These are phyloP conservation scores for Ictidomys tridecemlineatus DNA, from an alignment of 2,113 vertebrate species.

Conservation along the genomic window DNA sequence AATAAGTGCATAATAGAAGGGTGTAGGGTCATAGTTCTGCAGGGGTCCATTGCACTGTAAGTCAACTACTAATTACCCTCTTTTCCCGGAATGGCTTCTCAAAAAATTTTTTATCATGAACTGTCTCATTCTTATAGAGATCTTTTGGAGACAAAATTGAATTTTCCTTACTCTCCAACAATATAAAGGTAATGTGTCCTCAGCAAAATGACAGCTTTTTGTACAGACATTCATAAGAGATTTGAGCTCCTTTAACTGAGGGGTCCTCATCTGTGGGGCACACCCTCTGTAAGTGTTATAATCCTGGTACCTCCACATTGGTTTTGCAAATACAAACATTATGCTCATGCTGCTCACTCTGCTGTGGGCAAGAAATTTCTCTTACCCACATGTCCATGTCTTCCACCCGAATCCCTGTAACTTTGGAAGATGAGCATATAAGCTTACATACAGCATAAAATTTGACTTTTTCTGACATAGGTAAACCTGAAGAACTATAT, in stretches of 20 bases:
- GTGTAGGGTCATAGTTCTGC: background rate
- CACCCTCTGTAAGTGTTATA: rapidly evolving
- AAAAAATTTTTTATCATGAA: too few relatives aligned
- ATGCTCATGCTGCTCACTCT: background rate
- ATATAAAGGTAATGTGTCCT: background rate
- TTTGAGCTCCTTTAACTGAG: background rate
- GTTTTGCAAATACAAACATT: background rate
- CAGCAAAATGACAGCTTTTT: background rate
- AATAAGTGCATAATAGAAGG: background rate
- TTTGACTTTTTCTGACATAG: background rate
- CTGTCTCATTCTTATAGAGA: background rate
- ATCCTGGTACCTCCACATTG: background rate
- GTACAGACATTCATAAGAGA: background rate
- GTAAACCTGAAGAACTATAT: background rate
- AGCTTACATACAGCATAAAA: background rate
- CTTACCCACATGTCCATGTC: background rate
- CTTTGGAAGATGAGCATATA: background rate
- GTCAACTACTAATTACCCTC: background rate
- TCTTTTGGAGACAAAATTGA: background rate
- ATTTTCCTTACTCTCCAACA: background rate
- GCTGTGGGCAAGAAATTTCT: rapidly evolving
- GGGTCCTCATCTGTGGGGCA: too few relatives aligned
- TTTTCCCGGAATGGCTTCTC: too few relatives aligned
- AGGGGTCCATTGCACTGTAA: background rate
- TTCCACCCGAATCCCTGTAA: background rate